These are phyloP conservation scores for Periophthalmus magnuspinnatus DNA, from an alignment of 2,797 vertebrate species.

Conservation along the genomic window DNA sequence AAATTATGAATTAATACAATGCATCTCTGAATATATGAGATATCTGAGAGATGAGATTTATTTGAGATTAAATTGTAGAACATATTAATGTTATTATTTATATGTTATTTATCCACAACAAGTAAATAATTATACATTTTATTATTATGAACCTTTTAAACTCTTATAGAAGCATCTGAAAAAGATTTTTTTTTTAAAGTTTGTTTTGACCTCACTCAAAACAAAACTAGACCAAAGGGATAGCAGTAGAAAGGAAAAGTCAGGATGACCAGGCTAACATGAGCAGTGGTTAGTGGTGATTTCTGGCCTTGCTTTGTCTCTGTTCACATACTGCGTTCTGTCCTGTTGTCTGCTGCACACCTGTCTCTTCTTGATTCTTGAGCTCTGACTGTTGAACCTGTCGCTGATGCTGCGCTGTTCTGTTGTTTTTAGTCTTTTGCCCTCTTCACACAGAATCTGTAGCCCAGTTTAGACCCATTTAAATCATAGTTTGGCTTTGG, in stretches of 20 bases:
- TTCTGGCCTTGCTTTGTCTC: neutral
- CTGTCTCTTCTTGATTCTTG: slow-evolving; percentile 13
- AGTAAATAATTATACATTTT: no score
- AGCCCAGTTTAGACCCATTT: neutral
- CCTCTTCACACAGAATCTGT: neutral
- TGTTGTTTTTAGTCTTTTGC: neutral
- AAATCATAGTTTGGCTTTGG: neutral
- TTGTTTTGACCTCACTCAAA: no score
- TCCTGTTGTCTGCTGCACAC: neutral
- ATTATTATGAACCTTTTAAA: no score
- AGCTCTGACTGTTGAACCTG: slow-evolving; percentile 42
- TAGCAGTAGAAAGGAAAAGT: neutral
- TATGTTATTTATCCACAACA: no score
- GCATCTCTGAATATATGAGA: no score
- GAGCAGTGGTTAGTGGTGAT: neutral
- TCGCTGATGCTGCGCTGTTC: slow-evolving; percentile 12
- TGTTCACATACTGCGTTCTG: neutral
- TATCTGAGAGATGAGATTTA: no score
- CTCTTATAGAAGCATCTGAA: no score
- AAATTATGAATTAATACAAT: no score
- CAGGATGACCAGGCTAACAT: neutral
- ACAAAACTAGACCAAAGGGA: neutral
- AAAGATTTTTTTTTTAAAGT: no score
- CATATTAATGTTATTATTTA: no score
- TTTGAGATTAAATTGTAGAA: no score